Evolutionary conservation across 2,797 vertebrate species (phyloP), one percentile per base, ranked within the genome.

Genomic region (Sebastes iracundus): DNA sequence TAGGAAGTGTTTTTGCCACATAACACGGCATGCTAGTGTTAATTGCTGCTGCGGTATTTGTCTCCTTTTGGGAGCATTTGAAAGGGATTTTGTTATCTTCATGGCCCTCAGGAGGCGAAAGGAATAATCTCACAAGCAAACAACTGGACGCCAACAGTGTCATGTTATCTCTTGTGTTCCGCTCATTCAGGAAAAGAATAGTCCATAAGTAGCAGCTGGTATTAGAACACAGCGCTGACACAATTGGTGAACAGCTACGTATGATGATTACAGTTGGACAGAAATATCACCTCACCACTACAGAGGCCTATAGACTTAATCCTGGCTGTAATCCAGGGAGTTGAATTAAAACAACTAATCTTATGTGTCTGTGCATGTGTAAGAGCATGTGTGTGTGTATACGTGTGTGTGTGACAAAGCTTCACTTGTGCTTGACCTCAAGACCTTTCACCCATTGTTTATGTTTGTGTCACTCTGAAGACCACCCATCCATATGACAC

Each of bases 341-440:
- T 33, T 83, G 78, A 90, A 88, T 91, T 89, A 81, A 86, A 91
- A 86, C 66, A 22, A 71, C 8, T 89, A 92, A 93, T 92, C 87
- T 53, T 33, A 2, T 75, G 63, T 78, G 46, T 60, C 11, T 87
- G 58, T 79, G 75, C 27, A 38, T 63, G 38, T 64, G 68, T 53
- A 60, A 62, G 80, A 79, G 69, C 72, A 13, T 65, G 67, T 79
- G 46, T 66, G 72, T 49, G 22, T 63, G 33, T 42, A 28, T 25
- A n/a, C 18, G 66, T 18, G 23, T 28, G 14, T 83, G 76, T 77
- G 77, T 46, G 49, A 64, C 77, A 77, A 81, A 88, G 87, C 72
- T 79, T 78, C 71, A 55, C n/a, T 73, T 53, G 70, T 69, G 71
- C 61, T 80, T 88, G 90, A 94, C 91, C 91, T 87, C 53, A 7